These are phyloP conservation scores for Montipora capitata DNA, from an alignment of 92 coral and sea anemone species.

Conservation along the genomic window DNA sequence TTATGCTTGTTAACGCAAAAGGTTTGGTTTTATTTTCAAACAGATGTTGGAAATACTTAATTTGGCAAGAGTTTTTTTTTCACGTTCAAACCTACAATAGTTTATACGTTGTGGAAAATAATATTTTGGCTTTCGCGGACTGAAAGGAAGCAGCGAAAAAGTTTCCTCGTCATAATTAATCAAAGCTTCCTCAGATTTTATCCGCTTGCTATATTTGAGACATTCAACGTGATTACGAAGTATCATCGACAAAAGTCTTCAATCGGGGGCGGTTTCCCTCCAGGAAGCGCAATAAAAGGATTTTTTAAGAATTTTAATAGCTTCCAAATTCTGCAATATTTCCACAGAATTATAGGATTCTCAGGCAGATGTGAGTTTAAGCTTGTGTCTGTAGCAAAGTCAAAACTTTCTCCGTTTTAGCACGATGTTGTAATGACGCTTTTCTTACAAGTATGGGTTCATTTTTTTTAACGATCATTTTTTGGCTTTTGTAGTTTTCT, in stretches of 20 bases:
- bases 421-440: not conserved
- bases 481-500: constrained; percentile 13
- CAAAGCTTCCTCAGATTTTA: not conserved
- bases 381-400: not conserved
- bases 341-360: constrained; percentile 6
- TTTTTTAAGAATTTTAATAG: constrained; percentile 31
- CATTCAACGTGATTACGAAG: not conserved
- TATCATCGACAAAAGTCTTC: not conserved
- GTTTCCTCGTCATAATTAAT: not conserved
- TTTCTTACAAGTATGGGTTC: not conserved
- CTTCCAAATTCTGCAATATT: not conserved
- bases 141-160: not conserved
- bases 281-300: constrained; percentile 35
- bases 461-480: not conserved
- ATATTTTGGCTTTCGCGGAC: not conserved
- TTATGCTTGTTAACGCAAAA: not conserved
- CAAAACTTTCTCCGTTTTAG: not conserved
- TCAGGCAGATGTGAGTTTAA: not conserved
- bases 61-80: too few relatives aligned
- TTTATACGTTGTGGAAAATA: too few relatives aligned
- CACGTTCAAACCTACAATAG: too few relatives aligned
- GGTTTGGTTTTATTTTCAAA: too few relatives aligned
- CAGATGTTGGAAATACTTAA: too few relatives aligned
- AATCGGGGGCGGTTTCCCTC: constrained; percentile 16
- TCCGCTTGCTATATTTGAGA: not conserved